Base-by-base conservation (phyloP, 2,888 invertebrate genomes). In the Drosophila merina region DNA sequence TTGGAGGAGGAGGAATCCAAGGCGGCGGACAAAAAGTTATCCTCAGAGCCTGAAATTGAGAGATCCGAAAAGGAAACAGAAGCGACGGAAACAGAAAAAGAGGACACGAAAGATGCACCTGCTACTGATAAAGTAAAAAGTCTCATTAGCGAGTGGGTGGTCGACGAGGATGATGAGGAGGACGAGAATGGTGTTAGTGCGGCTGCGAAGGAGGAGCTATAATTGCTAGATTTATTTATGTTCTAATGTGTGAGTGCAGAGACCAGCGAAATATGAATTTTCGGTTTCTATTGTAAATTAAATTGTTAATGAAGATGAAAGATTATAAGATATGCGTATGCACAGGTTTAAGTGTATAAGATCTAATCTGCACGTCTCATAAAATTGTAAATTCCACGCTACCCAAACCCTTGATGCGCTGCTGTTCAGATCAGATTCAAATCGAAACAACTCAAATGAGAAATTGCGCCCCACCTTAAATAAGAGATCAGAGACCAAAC, bases 81-180 rank as follows among this genome's bases (percentile, higher is more conserved):
- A 12, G 36, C 48, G 8, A n/a, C 47, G 20, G 25, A 12, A 14
- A 9, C 36, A n/a, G 51, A 25, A 2, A 25, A 44, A 25, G 25
- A 25, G 25, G 25, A 44, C 10, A 47, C 38, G 12, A 51, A 56
- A 30, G 72, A 10, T 38, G 45, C 47, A 25, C 10, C 49, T 4
- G 44, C 52, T 25, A 63, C 77, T 28, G 91, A 90, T 20, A 89
- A 89, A 52, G 81, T 91, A 1, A 91, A 90, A 70, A 91, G 89
- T 74, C 77, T 91, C 57, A 91, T 91, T 45, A 91, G 89, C 64
- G 92, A 92, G 69, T 92, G 92, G 92, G 92, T 71, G 2, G 91
- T 91, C 52, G 92, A 91, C 47, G 91, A 90, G 26, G 90, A 91
- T 33, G 91, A 91, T 28, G 87, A 86, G 8, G 87, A 86, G 8